Percentiles rank a stretch among this genome's conserved stretches.
Conservation (phyloP, 2,113 vertebrate species). For the Campylomormyrus tamandua region DNA sequence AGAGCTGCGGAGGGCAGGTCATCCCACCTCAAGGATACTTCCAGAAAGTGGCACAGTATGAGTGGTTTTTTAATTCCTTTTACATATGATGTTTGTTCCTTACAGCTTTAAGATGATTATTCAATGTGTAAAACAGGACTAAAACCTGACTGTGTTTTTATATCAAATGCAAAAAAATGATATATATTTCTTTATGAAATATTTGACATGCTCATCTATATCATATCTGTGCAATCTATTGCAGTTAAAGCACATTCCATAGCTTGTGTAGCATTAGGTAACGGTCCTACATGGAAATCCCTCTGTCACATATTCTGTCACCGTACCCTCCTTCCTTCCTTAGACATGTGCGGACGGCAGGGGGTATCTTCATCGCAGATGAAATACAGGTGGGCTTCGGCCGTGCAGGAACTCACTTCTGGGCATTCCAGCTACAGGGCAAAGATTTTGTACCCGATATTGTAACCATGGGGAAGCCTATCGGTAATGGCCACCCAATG, state of each 20-base stretch:
- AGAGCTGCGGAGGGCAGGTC: constrained; percentile 96
- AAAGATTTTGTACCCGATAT: constrained; percentile 90
- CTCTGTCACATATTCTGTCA: neutral
- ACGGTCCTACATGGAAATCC: neutral
- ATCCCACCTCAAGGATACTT: constrained; percentile 92
- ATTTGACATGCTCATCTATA: neutral
- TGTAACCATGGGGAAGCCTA: constrained; percentile 96
- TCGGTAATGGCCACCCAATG: constrained; percentile 93
- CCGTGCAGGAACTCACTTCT: constrained; percentile 81
- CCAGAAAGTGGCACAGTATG: constrained; percentile 94
- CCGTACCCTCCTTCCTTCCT: constrained; percentile 4
- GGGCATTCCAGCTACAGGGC: constrained; percentile 88
- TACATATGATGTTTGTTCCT: neutral
- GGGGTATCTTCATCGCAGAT: constrained; percentile 86
- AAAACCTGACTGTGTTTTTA: neutral
- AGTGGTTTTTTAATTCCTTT: constrained; percentile 29
- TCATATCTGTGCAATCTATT: neutral
- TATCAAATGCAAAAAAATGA: neutral
- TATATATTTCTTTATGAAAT: neutral
- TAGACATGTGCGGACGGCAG: constrained; percentile 71
- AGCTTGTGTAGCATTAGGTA: neutral
- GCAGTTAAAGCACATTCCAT: neutral
- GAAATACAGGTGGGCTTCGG: constrained; percentile 97
- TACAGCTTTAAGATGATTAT: neutral
- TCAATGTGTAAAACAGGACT: neutral